A percentile compares a stretch with the other conserved stretches of the same genome.
Evolutionary conservation across 2,888 invertebrate genomes (phyloP).

Genomic region (Agrotis exclamationis): DNA sequence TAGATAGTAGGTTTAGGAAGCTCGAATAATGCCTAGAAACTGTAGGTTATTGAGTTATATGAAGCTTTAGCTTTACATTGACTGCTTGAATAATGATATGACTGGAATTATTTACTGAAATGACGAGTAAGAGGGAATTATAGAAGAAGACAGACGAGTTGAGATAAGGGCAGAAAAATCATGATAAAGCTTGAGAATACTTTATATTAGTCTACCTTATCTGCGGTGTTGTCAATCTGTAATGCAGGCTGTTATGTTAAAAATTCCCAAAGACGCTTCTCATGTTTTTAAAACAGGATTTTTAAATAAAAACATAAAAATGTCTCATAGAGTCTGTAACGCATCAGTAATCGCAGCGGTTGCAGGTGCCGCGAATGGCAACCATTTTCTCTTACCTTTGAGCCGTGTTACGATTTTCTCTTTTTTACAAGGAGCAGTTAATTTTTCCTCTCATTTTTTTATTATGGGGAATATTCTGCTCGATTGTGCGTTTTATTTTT

Average conservation of each 20-base stretch:
- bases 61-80: not conserved
- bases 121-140: no score
- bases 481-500: slow-evolving; percentile 17
- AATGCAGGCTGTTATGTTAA: not conserved
- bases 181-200: no score
- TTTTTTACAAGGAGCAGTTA: slow-evolving; percentile 32
- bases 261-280: slow-evolving; percentile 4
- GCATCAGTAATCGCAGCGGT: slow-evolving; percentile 32
- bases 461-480: not conserved
- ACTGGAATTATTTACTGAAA: no score
- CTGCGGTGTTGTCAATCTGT: no score
- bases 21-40: slow-evolving; percentile 4
- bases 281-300: slow-evolving; percentile 30
- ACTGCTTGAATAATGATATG: no score
- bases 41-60: not conserved
- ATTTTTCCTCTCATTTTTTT: slow-evolving; percentile 27
- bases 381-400: slow-evolving; percentile 23
- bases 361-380: slow-evolving; percentile 39
- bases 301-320: slow-evolving; percentile 32
- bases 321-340: slow-evolving; percentile 27
- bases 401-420: slow-evolving; percentile 13
- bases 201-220: not conserved
- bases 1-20: slow-evolving; percentile 3
- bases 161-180: no score
- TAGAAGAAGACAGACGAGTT: no score